These are phyloP conservation scores for Ennomos erosarius DNA, from an alignment of 2,888 invertebrate species.

Conservation along the genomic window DNA sequence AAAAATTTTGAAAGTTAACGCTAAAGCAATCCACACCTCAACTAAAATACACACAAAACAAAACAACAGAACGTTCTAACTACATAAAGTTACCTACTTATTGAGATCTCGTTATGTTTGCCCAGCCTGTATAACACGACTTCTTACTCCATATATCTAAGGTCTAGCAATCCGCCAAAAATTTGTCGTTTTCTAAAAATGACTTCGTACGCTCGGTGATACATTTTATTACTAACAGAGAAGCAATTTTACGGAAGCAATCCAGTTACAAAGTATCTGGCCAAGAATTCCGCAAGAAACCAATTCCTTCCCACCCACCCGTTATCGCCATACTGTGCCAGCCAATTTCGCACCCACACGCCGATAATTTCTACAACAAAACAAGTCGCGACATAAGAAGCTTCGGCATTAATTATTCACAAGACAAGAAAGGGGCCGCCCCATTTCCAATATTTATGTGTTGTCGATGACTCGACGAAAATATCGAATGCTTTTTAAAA, in stretches of 20 bases:
- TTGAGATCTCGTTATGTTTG: too few species aligned
- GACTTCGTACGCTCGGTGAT: too few species aligned
- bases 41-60: too few species aligned
- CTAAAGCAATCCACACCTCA: too few species aligned
- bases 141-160: too few species aligned
- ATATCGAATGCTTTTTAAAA: conserved; percentile 85
- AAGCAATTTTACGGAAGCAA: background rate
- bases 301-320: conserved; percentile 40
- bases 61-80: too few species aligned
- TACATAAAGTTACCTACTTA: too few species aligned
- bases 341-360: conserved; percentile 60
- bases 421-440: conserved; percentile 83
- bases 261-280: background rate
- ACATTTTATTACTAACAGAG: too few species aligned
- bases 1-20: too few species aligned
- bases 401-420: conserved; percentile 82
- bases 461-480: conserved; percentile 84
- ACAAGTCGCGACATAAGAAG: conserved; percentile 77
- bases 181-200: too few species aligned
- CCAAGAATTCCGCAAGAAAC: conserved; percentile 2
- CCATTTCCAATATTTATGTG: conserved; percentile 86
- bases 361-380: conserved; percentile 76
- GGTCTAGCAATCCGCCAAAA: too few species aligned
- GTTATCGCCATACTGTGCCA: conserved; percentile 42
- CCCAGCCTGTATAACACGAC: too few species aligned